A percentile compares a stretch with the other conserved stretches of the same genome.
Conservation (phyloP, 2,888 invertebrate species). For the Dryobota labecula region DNA sequence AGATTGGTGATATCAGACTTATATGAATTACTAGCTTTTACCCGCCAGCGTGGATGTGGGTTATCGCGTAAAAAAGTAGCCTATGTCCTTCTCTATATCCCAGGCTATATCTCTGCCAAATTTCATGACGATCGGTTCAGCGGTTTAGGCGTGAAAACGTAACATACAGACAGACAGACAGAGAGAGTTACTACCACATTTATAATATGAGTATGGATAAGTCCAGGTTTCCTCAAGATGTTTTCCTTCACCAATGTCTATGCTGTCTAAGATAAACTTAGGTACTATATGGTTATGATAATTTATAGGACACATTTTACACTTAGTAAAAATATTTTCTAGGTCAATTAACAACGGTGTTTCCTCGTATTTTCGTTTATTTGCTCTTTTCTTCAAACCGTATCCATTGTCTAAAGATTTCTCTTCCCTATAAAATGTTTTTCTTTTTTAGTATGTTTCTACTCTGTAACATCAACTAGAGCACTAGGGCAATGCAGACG, state of each 20-base stretch:
- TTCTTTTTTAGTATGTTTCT: neutral
- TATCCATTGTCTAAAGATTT: neutral
- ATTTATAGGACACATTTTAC: too few relatives aligned
- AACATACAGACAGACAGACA: too few relatives aligned
- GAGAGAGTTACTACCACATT: too few relatives aligned
- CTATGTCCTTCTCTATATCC: too few relatives aligned
- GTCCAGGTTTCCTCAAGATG: neutral
- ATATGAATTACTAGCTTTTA: too few relatives aligned
- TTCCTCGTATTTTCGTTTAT: neutral
- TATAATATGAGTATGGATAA: too few relatives aligned
- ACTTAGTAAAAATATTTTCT: neutral
- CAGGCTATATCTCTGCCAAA: too few relatives aligned
- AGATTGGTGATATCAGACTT: neutral
- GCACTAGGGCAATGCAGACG: conserved; percentile 60
- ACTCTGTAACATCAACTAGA: conserved; percentile 50
- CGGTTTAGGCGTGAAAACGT: too few relatives aligned
- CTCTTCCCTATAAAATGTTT: neutral
- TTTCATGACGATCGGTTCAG: too few relatives aligned
- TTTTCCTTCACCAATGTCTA: neutral
- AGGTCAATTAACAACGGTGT: neutral
- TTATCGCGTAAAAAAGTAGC: too few relatives aligned
- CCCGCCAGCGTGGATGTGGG: too few relatives aligned
- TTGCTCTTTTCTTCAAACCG: neutral
- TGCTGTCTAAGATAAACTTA: neutral
- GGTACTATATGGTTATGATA: neutral